Conservation (phyloP, 2,113 vertebrate genomes). For the Cisticola juncidis region DNA sequence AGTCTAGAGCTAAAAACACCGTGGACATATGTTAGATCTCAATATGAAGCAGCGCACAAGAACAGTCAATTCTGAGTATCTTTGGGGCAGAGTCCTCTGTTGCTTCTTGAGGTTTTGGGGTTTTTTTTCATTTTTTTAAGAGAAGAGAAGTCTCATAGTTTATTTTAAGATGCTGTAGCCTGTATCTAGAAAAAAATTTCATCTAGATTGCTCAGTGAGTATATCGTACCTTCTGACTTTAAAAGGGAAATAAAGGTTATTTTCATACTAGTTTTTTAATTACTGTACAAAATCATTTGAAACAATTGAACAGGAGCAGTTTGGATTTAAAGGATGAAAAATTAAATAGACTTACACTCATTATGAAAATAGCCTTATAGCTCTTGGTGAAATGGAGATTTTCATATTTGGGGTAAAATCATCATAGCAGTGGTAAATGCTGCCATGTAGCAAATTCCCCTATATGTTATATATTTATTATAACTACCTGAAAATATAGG, state of each 20-base stretch:
- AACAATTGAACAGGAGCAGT: not conserved
- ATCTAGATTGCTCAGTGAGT: not conserved
- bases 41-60: not conserved
- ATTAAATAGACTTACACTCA: not conserved
- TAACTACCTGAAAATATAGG: not conserved
- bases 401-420: slow-evolving; percentile 6
- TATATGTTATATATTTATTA: slow-evolving; percentile 15
- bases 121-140: too few species aligned
- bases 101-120: not conserved
- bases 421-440: not conserved
- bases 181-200: not conserved
- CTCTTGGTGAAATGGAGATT: not conserved
- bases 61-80: not conserved
- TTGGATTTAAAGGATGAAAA: slow-evolving; percentile 27
- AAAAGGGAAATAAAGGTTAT: slow-evolving; percentile 13
- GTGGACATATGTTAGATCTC: not conserved
- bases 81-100: not conserved
- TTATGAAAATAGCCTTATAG: not conserved
- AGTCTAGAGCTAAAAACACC: not conserved
- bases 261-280: slow-evolving; percentile 4
- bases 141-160: not conserved
- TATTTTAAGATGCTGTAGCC: not conserved
- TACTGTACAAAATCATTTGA: not conserved
- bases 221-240: not conserved
- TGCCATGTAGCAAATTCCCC: not conserved